Percentiles rank a stretch among this genome's conserved stretches.
Evolutionary conservation across 2,888 invertebrate genomes (phyloP).

Genomic region (Nebria brevicollis): DNA sequence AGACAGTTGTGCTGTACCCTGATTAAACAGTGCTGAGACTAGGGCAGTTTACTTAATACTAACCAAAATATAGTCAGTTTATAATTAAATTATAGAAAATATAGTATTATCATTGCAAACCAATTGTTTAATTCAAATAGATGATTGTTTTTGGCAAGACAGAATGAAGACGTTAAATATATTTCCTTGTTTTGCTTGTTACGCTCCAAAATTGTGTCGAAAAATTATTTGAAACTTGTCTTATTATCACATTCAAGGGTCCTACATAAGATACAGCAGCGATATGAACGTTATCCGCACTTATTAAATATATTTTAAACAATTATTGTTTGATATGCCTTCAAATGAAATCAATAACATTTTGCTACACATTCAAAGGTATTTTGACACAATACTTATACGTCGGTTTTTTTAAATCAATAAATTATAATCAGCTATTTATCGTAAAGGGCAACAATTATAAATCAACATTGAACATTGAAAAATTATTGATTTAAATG

Average conservation of each 20-base stretch:
- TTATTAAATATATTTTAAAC: slow-evolving; percentile 10
- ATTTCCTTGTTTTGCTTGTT: neutral
- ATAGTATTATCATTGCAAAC: neutral
- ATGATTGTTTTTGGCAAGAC: slow-evolving; percentile 7
- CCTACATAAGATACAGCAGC: slow-evolving; percentile 30
- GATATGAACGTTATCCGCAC: slow-evolving; percentile 30
- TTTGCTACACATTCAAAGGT: slow-evolving; percentile 38
- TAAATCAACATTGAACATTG: slow-evolving; percentile 29
- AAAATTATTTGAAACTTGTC: neutral
- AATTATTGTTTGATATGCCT: slow-evolving; percentile 34
- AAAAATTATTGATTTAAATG: slow-evolving; percentile 1
- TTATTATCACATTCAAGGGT: slow-evolving; percentile 31
- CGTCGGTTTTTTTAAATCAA: slow-evolving; percentile 27
- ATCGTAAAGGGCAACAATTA: slow-evolving; percentile 33
- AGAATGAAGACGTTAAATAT: neutral
- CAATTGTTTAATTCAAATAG: slow-evolving; percentile 7
- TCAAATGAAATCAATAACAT: slow-evolving; percentile 5
- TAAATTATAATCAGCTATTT: slow-evolving; percentile 29
- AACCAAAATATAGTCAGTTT: neutral
- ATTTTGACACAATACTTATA: slow-evolving; percentile 31
- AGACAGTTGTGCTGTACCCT: slow-evolving; percentile 54
- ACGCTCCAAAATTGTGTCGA: neutral
- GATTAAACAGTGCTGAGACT: slow-evolving; percentile 48
- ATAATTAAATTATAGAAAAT: neutral
- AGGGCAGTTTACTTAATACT: slow-evolving; percentile 21